Percentiles rank a stretch among this genome's conserved stretches.
phyloP scores from a whole-genome alignment of 92 coral and sea anemone genomes.

The Epizoanthus rinbou region DNA sequence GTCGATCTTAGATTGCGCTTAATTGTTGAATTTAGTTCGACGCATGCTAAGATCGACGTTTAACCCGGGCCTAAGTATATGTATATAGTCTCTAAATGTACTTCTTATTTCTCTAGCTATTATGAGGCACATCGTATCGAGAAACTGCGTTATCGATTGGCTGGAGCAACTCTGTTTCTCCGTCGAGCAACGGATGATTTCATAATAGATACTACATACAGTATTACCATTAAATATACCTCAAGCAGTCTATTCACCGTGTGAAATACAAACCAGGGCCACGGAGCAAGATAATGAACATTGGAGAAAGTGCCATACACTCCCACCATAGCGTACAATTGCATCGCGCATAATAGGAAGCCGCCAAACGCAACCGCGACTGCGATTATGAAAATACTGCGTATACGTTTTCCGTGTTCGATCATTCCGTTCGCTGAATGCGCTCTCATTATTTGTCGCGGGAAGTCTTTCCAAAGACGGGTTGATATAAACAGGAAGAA shows the following conservation, averaged over 20 bases:
- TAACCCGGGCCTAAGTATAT: too few species aligned
- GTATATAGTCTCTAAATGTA: too few species aligned
- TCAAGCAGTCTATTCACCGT: slow-evolving; percentile 45
- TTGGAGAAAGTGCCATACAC: slow-evolving; percentile 48
- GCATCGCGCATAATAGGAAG: slow-evolving; percentile 17
- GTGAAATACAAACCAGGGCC: slow-evolving; percentile 53
- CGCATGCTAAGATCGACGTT: too few species aligned
- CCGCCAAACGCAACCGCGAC: slow-evolving; percentile 44
- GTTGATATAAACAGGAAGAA: slow-evolving; percentile 33
- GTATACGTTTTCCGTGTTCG: background rate
- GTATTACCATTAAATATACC: slow-evolving; percentile 22
- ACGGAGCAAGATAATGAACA: slow-evolving; percentile 14
- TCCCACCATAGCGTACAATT: slow-evolving; percentile 44
- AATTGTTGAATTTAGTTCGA: too few species aligned
- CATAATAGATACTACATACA: slow-evolving; percentile 11
- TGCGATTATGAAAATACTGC: slow-evolving; percentile 5
- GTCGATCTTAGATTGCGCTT: too few species aligned
- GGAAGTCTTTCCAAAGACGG: slow-evolving; percentile 38
- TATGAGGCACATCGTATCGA: too few species aligned
- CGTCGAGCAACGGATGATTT: too few species aligned
- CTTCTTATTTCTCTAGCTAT: too few species aligned
- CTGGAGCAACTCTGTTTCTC: too few species aligned
- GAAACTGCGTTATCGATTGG: too few species aligned
- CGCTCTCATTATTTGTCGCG: background rate
- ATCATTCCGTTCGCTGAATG: too few species aligned